Conservation (phyloP, 2,888 invertebrate genomes). For the Tenthredo mesomela region DNA sequence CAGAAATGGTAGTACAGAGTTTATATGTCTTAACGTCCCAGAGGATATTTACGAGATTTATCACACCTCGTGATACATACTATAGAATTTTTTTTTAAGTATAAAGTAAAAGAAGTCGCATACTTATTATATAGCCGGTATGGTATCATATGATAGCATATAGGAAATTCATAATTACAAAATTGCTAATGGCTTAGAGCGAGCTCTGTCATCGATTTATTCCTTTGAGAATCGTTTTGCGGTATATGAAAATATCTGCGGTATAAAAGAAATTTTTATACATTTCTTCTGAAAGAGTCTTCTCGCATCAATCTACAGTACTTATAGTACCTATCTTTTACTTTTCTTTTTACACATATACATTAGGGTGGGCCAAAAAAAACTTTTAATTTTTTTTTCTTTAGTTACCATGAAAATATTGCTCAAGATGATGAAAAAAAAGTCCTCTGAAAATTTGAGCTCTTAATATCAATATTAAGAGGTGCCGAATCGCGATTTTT, state of each 20-base stretch:
- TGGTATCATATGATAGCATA: neutral
- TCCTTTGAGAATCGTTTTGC: constrained; percentile 10
- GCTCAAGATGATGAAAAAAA: too few relatives aligned
- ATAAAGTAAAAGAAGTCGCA: neutral
- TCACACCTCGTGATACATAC: neutral
- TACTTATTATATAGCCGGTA: too few relatives aligned
- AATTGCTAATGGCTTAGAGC: constrained; percentile 71
- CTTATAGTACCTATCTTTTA: neutral
- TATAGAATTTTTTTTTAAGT: constrained; percentile 16
- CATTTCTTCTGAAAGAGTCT: neutral
- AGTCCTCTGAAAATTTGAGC: too few relatives aligned
- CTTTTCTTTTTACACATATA: neutral
- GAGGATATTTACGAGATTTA: neutral
- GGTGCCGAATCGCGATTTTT: too few relatives aligned
- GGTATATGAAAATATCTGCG: neutral
- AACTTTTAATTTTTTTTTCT: too few relatives aligned
- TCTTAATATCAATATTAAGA: too few relatives aligned
- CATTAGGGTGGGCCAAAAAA: too few relatives aligned
- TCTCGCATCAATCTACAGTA: neutral
- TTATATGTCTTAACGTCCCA: neutral
- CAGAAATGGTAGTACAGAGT: neutral
- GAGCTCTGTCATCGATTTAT: neutral
- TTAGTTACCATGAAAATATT: too few relatives aligned
- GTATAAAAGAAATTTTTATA: neutral
- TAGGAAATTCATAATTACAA: constrained; percentile 69